phyloP scores from a whole-genome alignment of 2,797 vertebrate species.

The Microhierax caerulescens region DNA sequence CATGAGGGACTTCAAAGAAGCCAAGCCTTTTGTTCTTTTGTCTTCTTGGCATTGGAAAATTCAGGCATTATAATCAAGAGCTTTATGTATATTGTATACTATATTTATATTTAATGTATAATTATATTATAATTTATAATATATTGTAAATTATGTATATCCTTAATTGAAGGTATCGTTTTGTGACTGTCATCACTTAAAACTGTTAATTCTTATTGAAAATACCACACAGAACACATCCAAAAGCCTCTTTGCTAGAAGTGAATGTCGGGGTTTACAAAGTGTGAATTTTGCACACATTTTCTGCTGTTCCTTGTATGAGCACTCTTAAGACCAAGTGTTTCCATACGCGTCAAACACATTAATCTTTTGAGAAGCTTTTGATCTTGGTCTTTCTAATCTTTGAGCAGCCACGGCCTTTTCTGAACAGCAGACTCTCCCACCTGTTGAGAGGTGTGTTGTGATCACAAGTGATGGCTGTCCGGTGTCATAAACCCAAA shows the following conservation, averaged over 20 bases:
- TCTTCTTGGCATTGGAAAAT: not conserved
- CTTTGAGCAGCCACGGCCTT: accelerated
- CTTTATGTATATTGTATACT: not conserved
- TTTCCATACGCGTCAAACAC: accelerated
- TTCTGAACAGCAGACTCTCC: not conserved
- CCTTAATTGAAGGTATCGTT: not conserved
- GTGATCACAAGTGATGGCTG: not conserved
- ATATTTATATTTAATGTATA: no score
- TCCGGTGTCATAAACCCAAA: not conserved
- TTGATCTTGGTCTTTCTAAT: not conserved
- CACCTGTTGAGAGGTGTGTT: not conserved
- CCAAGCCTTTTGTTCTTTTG: not conserved
- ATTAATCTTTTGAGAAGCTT: not conserved
- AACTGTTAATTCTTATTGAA: not conserved
- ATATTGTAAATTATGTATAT: no score
- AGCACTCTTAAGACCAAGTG: not conserved
- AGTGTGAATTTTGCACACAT: not conserved
- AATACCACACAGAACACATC: not conserved
- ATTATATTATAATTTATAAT: no score
- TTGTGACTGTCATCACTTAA: not conserved
- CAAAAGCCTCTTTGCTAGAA: not conserved
- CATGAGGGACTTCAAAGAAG: not conserved
- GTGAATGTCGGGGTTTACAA: not conserved
- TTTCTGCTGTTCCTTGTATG: not conserved
- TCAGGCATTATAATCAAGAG: not conserved